These are phyloP conservation scores for Belonocnema kinseyi DNA, from an alignment of 1,140 invertebrate genomes.

Conservation along the genomic window DNA sequence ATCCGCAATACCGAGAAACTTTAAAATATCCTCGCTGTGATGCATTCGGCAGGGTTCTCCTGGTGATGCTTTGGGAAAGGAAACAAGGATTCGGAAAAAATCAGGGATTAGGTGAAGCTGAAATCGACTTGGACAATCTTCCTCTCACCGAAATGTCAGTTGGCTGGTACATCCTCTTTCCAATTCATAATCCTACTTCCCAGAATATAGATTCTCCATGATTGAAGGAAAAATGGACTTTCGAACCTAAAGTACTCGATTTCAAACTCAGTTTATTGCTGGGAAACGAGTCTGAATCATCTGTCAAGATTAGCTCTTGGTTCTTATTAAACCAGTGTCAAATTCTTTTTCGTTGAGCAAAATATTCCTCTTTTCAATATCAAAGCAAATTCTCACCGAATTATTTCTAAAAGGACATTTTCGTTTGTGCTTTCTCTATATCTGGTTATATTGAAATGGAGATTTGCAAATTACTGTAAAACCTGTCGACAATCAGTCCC, in stretches of 20 bases:
- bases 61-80: slow-evolving; percentile 93
- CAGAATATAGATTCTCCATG: slow-evolving; percentile 85
- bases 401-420: no score
- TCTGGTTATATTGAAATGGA: no score
- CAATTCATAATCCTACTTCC: slow-evolving; percentile 83
- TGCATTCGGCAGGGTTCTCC: slow-evolving; percentile 87
- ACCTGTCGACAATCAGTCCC: no score
- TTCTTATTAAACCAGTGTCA: no score
- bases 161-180: slow-evolving; percentile 93
- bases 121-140: slow-evolving; percentile 87
- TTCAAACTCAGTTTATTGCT: slow-evolving; percentile 70
- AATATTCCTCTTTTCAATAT: no score
- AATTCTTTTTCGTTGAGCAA: no score
- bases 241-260: slow-evolving; percentile 73
- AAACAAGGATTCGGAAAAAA: slow-evolving; percentile 92
- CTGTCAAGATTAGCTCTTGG: slow-evolving; percentile 73
- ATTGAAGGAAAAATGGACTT: slow-evolving; percentile 76
- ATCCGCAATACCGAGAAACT: slow-evolving; percentile 91
- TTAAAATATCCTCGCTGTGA: slow-evolving; percentile 90
- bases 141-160: slow-evolving; percentile 85
- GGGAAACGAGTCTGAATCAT: slow-evolving; percentile 69
- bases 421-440: no score
- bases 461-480: no score
- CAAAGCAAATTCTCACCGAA: no score
- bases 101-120: slow-evolving; percentile 89